A percentile compares a stretch with the other conserved stretches of the same genome.
Conservation (phyloP, 2,113 vertebrate genomes). For the Spilogale gracilis region DNA sequence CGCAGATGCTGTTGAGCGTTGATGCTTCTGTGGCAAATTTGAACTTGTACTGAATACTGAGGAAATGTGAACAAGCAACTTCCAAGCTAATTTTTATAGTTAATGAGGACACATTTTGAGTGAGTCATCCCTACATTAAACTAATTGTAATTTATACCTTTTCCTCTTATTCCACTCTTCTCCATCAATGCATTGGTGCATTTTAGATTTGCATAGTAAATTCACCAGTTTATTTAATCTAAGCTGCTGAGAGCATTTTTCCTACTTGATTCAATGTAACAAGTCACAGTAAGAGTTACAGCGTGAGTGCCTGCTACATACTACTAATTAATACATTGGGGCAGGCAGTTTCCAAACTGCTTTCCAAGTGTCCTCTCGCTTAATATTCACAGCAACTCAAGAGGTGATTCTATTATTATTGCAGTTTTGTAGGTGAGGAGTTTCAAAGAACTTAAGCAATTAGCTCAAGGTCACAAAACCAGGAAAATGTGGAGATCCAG, state of each 20-base stretch:
- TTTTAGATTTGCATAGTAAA: slow-evolving; percentile 35
- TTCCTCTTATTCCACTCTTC: neutral
- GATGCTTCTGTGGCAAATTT: slow-evolving; percentile 27
- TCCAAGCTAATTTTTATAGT: slow-evolving; percentile 63
- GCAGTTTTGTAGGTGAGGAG: neutral
- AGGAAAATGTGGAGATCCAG: neutral
- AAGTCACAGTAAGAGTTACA: neutral
- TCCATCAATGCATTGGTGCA: neutral
- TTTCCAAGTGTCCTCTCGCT: neutral
- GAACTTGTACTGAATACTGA: slow-evolving; percentile 27
- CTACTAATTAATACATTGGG: neutral
- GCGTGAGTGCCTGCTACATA: neutral
- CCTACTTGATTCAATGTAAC: neutral
- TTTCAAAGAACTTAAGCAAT: neutral
- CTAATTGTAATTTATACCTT: slow-evolving; percentile 7
- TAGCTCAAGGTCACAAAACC: neutral
- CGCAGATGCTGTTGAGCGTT: neutral
- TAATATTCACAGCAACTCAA: neutral
- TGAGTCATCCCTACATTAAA: slow-evolving; percentile 58
- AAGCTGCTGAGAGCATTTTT: neutral
- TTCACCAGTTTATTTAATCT: slow-evolving; percentile 50
- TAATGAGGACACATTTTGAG: slow-evolving; percentile 52
- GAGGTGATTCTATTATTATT: neutral
- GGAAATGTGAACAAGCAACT: neutral
- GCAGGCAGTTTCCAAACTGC: neutral